These are phyloP conservation scores for Phasia obesa DNA, from an alignment of 2,888 invertebrate genomes.

Conservation along the genomic window DNA sequence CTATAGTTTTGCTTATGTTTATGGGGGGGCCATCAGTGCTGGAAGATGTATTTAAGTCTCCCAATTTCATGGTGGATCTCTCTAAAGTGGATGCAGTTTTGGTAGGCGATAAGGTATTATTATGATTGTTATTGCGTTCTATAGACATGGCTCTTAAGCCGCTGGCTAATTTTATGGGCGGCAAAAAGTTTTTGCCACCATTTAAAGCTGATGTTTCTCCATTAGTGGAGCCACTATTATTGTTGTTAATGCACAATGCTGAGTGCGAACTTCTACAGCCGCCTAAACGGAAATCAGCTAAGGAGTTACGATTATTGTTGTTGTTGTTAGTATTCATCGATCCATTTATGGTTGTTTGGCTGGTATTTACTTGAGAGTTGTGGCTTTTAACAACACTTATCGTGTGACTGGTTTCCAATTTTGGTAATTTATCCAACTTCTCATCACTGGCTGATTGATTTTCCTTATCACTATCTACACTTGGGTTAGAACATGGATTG, in stretches of 20 bases:
- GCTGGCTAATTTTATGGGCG: slow-evolving; percentile 75
- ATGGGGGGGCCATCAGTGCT: slow-evolving; percentile 64
- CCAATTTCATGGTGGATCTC: slow-evolving; percentile 66
- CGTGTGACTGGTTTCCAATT: slow-evolving; percentile 76
- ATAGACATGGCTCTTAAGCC: slow-evolving; percentile 65
- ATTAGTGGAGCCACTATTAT: slow-evolving; percentile 65
- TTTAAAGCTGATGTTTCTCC: background rate
- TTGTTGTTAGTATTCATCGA: slow-evolving; percentile 60
- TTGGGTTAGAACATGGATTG: slow-evolving; percentile 70
- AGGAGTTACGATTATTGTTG: slow-evolving; percentile 77
- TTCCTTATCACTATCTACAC: slow-evolving; percentile 88
- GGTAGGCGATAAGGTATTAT: slow-evolving; percentile 71
- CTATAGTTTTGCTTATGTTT: slow-evolving; percentile 75
- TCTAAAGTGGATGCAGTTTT: slow-evolving; percentile 61
- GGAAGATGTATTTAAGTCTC: slow-evolving; percentile 47
- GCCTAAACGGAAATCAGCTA: slow-evolving; percentile 77
- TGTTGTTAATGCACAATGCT: slow-evolving; percentile 41
- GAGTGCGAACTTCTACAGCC: slow-evolving; percentile 39
- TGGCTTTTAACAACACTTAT: slow-evolving; percentile 53
- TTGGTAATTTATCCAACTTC: slow-evolving; percentile 81
- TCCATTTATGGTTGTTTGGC: slow-evolving; percentile 16
- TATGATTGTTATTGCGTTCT: slow-evolving; percentile 73
- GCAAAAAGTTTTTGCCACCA: slow-evolving; percentile 73
- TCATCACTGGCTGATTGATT: slow-evolving; percentile 85
- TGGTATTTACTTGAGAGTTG: slow-evolving; percentile 3